Percentiles rank a stretch among this genome's conserved stretches.
Evolutionary conservation across 2,797 vertebrate species (phyloP).

Genomic region (Cheirogaleus major): DNA sequence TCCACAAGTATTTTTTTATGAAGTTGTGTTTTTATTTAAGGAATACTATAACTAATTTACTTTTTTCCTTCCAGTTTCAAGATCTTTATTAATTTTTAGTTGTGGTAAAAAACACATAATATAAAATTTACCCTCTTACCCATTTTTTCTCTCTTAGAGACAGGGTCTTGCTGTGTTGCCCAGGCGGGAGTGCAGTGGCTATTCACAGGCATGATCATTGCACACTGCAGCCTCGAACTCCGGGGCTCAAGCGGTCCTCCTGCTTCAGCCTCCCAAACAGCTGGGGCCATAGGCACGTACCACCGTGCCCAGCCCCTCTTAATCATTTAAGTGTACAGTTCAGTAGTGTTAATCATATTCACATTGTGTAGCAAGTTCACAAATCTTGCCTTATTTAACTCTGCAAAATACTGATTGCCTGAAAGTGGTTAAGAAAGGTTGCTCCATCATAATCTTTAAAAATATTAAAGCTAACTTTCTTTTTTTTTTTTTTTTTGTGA

Average conservation of each 20-base stretch:
- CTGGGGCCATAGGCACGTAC: no score
- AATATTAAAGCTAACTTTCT: background rate
- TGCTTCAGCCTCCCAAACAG: no score
- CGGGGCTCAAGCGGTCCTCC: background rate
- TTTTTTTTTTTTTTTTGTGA: no score
- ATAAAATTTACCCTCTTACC: no score
- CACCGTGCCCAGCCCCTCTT: background rate
- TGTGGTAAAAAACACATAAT: background rate
- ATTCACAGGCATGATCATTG: no score
- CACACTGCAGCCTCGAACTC: no score
- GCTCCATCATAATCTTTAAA: background rate
- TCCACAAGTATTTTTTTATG: slow-evolving; percentile 81
- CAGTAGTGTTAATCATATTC: background rate
- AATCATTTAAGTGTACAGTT: background rate
- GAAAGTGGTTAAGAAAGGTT: background rate
- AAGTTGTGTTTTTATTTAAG: slow-evolving; percentile 88
- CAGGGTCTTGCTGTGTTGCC: no score
- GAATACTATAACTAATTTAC: slow-evolving; percentile 57
- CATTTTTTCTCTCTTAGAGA: no score
- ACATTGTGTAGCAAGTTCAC: background rate
- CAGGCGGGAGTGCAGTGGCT: no score
- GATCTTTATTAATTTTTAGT: slow-evolving; percentile 17
- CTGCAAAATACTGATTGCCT: background rate
- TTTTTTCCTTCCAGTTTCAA: slow-evolving; percentile 41
- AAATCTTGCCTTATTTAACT: background rate